These are phyloP conservation scores for Dynastes maya DNA, from an alignment of 2,888 invertebrate genomes.

Conservation along the genomic window DNA sequence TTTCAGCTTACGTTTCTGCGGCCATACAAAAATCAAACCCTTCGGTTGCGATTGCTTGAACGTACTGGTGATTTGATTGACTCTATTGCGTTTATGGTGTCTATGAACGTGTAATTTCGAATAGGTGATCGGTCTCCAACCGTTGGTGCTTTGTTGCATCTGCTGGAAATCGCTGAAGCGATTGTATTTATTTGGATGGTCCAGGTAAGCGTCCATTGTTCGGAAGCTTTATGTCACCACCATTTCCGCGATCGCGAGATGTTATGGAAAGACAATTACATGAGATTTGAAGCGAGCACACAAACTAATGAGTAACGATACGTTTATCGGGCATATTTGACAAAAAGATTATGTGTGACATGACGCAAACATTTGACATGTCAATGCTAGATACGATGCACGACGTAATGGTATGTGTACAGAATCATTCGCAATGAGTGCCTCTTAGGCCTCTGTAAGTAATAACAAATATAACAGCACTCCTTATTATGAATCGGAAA, in stretches of 20 bases:
- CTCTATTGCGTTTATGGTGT: constrained; percentile 48
- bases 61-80: constrained; percentile 45
- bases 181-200: constrained; percentile 4
- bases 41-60: constrained; percentile 54
- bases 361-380: background rate
- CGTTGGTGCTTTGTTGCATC: constrained; percentile 6
- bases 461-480: too few species aligned
- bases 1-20: constrained; percentile 57
- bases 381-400: constrained; percentile 12
- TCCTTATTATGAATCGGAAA: too few species aligned
- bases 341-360: constrained; percentile 5
- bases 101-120: constrained; percentile 50
- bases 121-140: constrained; percentile 50
- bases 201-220: constrained; percentile 14
- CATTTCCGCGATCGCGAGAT: constrained; percentile 21
- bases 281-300: constrained; percentile 21
- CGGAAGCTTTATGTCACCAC: constrained; percentile 1
- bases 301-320: constrained; percentile 15
- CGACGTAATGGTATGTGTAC: background rate
- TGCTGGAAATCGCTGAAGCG: constrained; percentile 34
- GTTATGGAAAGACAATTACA: background rate
- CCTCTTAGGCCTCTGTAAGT: too few species aligned
- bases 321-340: constrained; percentile 31
- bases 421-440: too few species aligned
- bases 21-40: constrained; percentile 60